Percentiles rank a stretch among this genome's conserved stretches.
Conservation (phyloP, 2,797 vertebrate genomes). For the Odontamblyopus rebecca region DNA sequence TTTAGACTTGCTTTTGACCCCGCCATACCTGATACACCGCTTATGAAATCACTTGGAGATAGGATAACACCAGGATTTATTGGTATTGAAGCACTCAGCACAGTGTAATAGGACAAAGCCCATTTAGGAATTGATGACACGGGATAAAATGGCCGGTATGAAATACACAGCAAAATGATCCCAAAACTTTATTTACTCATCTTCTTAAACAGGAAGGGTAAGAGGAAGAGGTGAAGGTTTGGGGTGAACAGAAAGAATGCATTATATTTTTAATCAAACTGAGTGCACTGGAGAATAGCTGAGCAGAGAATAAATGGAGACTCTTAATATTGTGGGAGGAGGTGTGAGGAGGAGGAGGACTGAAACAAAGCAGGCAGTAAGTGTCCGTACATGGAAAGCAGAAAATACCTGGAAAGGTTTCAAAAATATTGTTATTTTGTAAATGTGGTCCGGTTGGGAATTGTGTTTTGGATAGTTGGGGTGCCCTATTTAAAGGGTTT, state of each 20-base stretch:
- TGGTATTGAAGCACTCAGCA: slow-evolving; percentile 63
- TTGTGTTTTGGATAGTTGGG: neutral
- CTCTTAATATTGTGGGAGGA: slow-evolving; percentile 27
- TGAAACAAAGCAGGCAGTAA: neutral
- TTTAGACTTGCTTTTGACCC: slow-evolving; percentile 11
- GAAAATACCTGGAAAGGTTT: neutral
- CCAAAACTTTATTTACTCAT: slow-evolving; percentile 59
- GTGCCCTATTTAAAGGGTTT: too few species aligned
- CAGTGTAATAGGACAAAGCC: slow-evolving; percentile 53
- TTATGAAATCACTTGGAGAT: slow-evolving; percentile 66
- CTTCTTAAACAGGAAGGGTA: slow-evolving; percentile 17
- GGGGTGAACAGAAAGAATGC: slow-evolving; percentile 56
- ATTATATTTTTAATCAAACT: slow-evolving; percentile 72
- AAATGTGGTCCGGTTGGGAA: neutral
- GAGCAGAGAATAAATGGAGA: slow-evolving; percentile 51
- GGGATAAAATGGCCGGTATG: slow-evolving; percentile 30
- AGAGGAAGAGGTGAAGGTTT: slow-evolving; percentile 26
- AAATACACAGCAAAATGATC: slow-evolving; percentile 50
- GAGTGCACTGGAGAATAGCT: slow-evolving; percentile 69
- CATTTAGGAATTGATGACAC: slow-evolving; percentile 49
- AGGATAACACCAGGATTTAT: slow-evolving; percentile 70
- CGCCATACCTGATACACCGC: slow-evolving; percentile 24
- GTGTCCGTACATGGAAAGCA: neutral
- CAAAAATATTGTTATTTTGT: slow-evolving; percentile 4
- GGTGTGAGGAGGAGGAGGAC: neutral